Evolutionary conservation across 2,888 invertebrate genomes (phyloP), one percentile per base, ranked within the genome.

Genomic region (Pammene fasciana): DNA sequence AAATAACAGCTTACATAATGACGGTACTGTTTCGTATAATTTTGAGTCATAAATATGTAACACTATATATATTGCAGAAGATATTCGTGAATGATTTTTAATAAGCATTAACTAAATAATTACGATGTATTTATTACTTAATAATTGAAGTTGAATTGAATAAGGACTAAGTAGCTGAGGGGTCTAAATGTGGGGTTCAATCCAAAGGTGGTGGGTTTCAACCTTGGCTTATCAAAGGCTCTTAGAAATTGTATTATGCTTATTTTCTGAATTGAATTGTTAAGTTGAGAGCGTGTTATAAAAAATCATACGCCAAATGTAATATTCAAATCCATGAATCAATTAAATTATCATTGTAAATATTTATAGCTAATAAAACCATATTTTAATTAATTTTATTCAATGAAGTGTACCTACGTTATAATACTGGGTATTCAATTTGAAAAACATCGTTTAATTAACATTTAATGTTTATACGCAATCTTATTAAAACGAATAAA

Each of bases 1-100:
- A 89, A 88, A 86, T 87, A 80, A 79, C 83, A 80, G 82, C 86
- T 88, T 84, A 86, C 86, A 87, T 88, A 89, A 89, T 86, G 86
- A 82, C 76, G 76, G 78, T 78, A 78, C 77, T 77, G 78, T 81
- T 83, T 86, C 79, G 77, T 79, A 78, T 80, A 80, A 76, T 75
- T 75, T 80, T 81, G 79, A 76, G 72, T 79, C 80, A 86, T 89
- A 78, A 81, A 82, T 83, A 79, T 83, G 81, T 75, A 83, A 81
- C 79, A 77, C 79, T 74, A 81, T 84, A 81, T 82, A 86, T 86
- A 85, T 85, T 84, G 79, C 75, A 82, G 81, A 26, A 59, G 57
- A 71, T 65, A 72, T 71, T 61, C 36, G 48, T 38, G 56, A 34
- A 46, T 60, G 55, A 26, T 65, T 54, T 52, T 65, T 26, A 60